Conservation (phyloP, 2,113 vertebrate genomes). For the Phasianus colchicus region DNA sequence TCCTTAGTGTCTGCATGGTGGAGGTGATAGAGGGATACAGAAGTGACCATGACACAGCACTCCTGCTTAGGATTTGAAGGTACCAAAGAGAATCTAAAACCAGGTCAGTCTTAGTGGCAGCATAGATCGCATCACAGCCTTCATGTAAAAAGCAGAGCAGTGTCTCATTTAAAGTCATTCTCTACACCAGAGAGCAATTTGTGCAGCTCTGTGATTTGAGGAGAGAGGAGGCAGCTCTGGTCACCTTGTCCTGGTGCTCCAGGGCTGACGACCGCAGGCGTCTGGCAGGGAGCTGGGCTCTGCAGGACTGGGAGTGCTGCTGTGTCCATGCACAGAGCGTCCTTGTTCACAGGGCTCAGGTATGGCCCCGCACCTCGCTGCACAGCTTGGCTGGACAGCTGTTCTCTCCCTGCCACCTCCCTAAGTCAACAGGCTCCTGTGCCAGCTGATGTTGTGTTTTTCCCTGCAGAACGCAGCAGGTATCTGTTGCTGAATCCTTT, state of each 20-base stretch:
- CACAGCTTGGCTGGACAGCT: not conserved
- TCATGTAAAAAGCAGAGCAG: not conserved
- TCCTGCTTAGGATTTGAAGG: not conserved
- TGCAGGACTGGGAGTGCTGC: conserved; percentile 49
- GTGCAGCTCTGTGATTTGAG: conserved; percentile 6
- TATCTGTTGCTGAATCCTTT: not conserved
- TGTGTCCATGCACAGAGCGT: not conserved
- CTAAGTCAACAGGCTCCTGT: not conserved
- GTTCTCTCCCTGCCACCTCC: not conserved
- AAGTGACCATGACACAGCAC: not conserved
- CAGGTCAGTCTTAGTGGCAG: not conserved
- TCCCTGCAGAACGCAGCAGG: not conserved
- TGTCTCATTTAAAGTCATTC: not conserved
- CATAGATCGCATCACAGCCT: not conserved
- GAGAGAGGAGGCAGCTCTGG: conserved; percentile 21
- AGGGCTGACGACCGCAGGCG: conserved; percentile 62
- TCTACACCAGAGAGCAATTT: not conserved
- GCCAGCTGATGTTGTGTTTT: conserved; percentile 37
- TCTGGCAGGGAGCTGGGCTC: conserved; percentile 54
- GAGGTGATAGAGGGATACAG: not conserved
- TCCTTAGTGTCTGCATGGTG: not conserved
- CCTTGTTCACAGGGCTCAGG: conserved; percentile 54
- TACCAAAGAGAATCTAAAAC: not conserved
- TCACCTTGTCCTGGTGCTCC: conserved; percentile 47
- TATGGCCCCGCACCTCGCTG: conserved; percentile 26